Evolutionary conservation across 2,888 invertebrate genomes (phyloP), one percentile per base, ranked within the genome.

Genomic region (Synanthedon vespiformis): DNA sequence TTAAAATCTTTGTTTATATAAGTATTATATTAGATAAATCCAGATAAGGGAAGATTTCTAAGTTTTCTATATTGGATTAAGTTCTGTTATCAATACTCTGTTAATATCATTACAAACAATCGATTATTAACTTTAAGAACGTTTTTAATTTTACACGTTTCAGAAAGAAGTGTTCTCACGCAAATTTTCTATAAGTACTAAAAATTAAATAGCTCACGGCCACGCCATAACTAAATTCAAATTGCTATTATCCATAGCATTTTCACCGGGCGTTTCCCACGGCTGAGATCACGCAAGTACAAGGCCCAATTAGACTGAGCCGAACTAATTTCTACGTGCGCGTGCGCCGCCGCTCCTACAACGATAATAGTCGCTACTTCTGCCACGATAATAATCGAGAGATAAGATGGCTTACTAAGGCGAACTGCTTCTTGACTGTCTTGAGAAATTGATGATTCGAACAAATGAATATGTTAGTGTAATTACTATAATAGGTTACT

Each of bases 251-350:
- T 71, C 70, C 69, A 67, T 68, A 73, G 67, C 70, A 70, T 77
- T 81, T 77, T 76, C 78, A 73, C 77, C 68, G 69, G 61, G 61
- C 62, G 70, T 60, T 82, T 83, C 84, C 81, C 84, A 82, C 84
- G 84, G 71, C 62, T 70, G 69, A 34, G 67, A 70, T 69, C 84
- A 83, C 82, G 83, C 83, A 79, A 81, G 61, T 50, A 58, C 65
- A 65, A 54, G 54, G 56, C 57, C 61, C 68, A 70, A 64, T 63
- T 57, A 67, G 64, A 63, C 52, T 56, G 64, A 63, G 66, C 63
- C 70, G 76, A 72, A 78, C 75, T 76, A 74, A 76, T 76, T 78
- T 71, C 70, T 66, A 64, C 58, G 61, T 72, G 70, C 72, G 57
- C 57, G 54, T 55, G 55, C 53, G 53, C 51, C 16, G 52, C 52